Percentiles rank a stretch among this genome's conserved stretches.
Evolutionary conservation across 2,797 vertebrate species (phyloP).

Genomic region (Spatula versicolor): DNA sequence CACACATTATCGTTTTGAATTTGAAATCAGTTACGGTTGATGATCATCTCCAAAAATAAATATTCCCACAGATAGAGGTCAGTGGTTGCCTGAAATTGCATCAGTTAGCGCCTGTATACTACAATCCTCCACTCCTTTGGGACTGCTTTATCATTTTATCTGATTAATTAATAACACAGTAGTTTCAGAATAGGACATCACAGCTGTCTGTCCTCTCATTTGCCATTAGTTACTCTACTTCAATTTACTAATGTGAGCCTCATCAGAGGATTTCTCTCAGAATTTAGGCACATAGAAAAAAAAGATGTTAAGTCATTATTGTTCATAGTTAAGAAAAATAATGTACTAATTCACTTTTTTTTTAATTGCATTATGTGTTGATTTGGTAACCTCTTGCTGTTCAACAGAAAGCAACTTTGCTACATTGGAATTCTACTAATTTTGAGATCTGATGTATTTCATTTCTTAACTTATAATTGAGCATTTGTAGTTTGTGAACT

Average conservation of each 20-base stretch:
- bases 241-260: neutral
- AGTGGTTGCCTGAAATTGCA: conserved; percentile 84
- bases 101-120: conserved; percentile 73
- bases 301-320: neutral
- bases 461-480: conserved; percentile 70
- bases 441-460: conserved; percentile 59
- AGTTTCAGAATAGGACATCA: conserved; percentile 32
- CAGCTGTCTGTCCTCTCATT: neutral
- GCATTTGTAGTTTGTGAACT: conserved; percentile 44
- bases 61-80: conserved; percentile 82
- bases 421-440: conserved; percentile 71
- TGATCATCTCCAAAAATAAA: conserved; percentile 79
- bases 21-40: conserved; percentile 45
- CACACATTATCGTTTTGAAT: conserved; percentile 39
- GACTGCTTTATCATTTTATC: conserved; percentile 79
- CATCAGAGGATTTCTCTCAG: conserved; percentile 8
- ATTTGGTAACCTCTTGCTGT: conserved; percentile 63
- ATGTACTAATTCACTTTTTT: neutral
- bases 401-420: conserved; percentile 69
- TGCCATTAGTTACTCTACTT: conserved; percentile 26
- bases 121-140: conserved; percentile 67
- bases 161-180: conserved; percentile 73
- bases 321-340: neutral
- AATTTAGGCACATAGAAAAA: neutral
- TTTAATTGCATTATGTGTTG: conserved; percentile 41